Evolutionary conservation across 2,888 invertebrate species (phyloP).

Genomic region (Drosophila setosimentum): DNA sequence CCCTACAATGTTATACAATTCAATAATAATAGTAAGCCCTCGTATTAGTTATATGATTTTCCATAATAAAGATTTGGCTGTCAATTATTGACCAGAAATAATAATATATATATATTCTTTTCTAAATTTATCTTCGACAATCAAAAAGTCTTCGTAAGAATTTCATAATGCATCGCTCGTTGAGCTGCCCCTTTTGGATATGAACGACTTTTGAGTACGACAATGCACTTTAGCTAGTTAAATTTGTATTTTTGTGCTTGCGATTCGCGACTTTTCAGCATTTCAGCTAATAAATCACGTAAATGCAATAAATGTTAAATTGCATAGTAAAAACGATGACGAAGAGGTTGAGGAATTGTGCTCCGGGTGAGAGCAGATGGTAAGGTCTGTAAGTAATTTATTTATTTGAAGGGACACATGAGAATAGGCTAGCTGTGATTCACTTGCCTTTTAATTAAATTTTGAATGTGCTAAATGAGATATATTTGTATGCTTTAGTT

Average conservation of each 20-base stretch:
- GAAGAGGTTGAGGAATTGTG: background rate
- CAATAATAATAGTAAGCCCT: background rate
- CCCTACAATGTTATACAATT: background rate
- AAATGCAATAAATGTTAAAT: slow-evolving; percentile 58
- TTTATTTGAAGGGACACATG: slow-evolving; percentile 4
- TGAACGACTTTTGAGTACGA: background rate
- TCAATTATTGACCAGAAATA: background rate
- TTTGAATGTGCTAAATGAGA: background rate
- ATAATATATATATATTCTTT: background rate
- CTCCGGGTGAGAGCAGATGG: background rate
- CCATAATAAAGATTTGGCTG: background rate
- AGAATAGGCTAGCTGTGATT: slow-evolving; percentile 17
- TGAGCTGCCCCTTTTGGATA: background rate
- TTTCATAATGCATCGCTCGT: background rate
- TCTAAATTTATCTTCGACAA: background rate
- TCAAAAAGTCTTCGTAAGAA: background rate
- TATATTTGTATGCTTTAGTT: background rate
- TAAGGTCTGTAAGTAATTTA: background rate
- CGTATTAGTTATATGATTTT: background rate
- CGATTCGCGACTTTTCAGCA: slow-evolving; percentile 14
- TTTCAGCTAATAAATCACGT: slow-evolving; percentile 53
- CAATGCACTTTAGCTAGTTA: slow-evolving; percentile 14
- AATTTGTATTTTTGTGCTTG: background rate
- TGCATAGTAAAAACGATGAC: slow-evolving; percentile 24
- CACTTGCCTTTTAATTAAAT: slow-evolving; percentile 23